phyloP scores from a whole-genome alignment of 1,140 invertebrate genomes.

The Pseudomyrmex dendroicus region DNA sequence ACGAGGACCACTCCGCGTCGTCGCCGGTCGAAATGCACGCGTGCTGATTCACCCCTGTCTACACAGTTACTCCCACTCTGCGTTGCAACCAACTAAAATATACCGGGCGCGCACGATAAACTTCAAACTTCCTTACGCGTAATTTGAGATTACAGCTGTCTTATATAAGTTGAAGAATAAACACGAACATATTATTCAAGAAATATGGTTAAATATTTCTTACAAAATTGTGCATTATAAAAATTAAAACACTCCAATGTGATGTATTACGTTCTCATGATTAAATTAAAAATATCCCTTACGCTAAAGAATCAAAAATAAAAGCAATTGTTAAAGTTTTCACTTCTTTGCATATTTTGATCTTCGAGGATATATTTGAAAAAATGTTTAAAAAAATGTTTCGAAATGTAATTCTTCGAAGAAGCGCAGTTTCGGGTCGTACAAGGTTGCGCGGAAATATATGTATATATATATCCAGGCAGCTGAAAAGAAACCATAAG shows the following conservation, averaged over 20 bases:
- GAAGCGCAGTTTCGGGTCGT: slow-evolving; percentile 53
- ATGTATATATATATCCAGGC: slow-evolving; percentile 68
- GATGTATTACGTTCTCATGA: too few species aligned
- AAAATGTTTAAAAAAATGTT: too few species aligned
- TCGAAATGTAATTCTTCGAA: neutral
- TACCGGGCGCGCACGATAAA: slow-evolving; percentile 43
- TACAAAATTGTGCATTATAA: too few species aligned
- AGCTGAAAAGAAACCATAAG: slow-evolving; percentile 76
- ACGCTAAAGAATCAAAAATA: too few species aligned
- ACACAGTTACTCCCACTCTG: slow-evolving; percentile 50
- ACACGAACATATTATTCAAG: too few species aligned
- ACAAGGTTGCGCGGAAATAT: slow-evolving; percentile 34
- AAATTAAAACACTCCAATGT: too few species aligned
- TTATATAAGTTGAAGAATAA: neutral
- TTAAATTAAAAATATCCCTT: neutral
- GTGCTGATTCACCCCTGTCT: slow-evolving; percentile 64
- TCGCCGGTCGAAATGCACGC: slow-evolving; percentile 69
- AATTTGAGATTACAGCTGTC: neutral
- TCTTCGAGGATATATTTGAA: neutral
- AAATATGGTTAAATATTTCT: too few species aligned
- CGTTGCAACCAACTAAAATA: slow-evolving; percentile 37
- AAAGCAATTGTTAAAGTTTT: neutral
- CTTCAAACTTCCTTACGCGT: slow-evolving; percentile 7
- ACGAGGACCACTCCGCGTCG: slow-evolving; percentile 67
- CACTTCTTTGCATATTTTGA: neutral